Conservation (phyloP, 2,888 invertebrate species). For the Eulithis testata region DNA sequence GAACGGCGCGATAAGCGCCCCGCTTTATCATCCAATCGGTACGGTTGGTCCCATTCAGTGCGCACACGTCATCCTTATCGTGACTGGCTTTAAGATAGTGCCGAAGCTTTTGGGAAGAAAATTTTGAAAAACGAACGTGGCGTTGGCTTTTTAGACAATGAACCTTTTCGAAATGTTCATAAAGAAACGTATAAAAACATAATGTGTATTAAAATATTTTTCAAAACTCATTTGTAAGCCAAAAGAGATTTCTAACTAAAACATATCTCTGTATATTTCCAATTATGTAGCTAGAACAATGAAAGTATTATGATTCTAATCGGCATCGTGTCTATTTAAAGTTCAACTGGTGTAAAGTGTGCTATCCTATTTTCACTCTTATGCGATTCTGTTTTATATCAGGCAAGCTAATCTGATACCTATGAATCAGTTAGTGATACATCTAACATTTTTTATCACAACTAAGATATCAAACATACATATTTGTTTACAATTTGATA, state of each 20-base stretch:
- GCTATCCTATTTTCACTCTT: background rate
- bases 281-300: conserved; percentile 1
- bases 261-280: background rate
- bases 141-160: background rate
- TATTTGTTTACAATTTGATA: conserved; percentile 39
- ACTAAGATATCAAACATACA: conserved; percentile 28
- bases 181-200: too few species aligned
- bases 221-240: background rate
- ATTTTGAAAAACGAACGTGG: conserved; percentile 17
- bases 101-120: conserved; percentile 23
- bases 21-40: conserved; percentile 62
- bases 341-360: background rate
- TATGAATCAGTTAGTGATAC: conserved; percentile 6
- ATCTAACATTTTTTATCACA: conserved; percentile 17
- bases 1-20: conserved; percentile 69
- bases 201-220: too few species aligned
- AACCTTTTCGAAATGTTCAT: too few species aligned
- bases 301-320: background rate
- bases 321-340: background rate
- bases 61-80: conserved; percentile 58
- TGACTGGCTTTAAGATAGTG: conserved; percentile 42
- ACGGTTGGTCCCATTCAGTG: conserved; percentile 56
- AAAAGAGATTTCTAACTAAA: background rate
- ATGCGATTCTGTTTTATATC: background rate
- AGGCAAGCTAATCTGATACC: background rate